Base-by-base conservation (phyloP, 2,113 vertebrate species). In the Ictalurus furcatus region DNA sequence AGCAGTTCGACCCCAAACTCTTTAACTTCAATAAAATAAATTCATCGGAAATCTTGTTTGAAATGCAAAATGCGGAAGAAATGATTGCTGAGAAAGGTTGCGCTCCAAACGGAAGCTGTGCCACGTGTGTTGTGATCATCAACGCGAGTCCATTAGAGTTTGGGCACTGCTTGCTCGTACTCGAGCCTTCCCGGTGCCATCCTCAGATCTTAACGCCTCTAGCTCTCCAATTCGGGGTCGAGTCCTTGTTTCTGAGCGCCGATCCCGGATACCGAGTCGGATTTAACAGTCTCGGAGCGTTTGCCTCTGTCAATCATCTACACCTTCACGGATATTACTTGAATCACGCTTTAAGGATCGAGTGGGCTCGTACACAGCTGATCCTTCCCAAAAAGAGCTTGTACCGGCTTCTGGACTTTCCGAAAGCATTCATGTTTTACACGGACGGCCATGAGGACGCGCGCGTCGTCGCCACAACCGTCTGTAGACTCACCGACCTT, bases 291-390 rank as follows among this genome's bases (percentile, higher is more conserved):
- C 96, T 99, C 3, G 97, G 97, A 0, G 98, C 94, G 4, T 95
- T 96, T 91, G 98, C 98, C 28, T 99, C 98, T 0, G 97, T 99
- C 69, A 99, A 99, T 93, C 98, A 98, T 87, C 93, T 98, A 16
- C 98, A 99, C 88, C 93, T 99, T 2, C 98, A 99, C 16, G 97
- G 96, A 19, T 97, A 97, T 88, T 99, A 98, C 92, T 89, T 99
- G 88, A 54, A 92, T 11, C 92, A 93, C 7, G 84, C 95, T 74
- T 94, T 99, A 73, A 94, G 91, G 0, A 91, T 98, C 40, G 97
- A 99, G 90, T 90, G 92, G 0, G 93, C 93, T 0, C 93, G 94
- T 0, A 93, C 94, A 1, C 84, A 93, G 71, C 93, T 94, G 0
- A 91, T 99, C 34, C 84, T 95, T 81, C 95, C 95, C 0, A 59